Conservation (phyloP, 2,113 vertebrate genomes). For the Myotis lucifugus region DNA sequence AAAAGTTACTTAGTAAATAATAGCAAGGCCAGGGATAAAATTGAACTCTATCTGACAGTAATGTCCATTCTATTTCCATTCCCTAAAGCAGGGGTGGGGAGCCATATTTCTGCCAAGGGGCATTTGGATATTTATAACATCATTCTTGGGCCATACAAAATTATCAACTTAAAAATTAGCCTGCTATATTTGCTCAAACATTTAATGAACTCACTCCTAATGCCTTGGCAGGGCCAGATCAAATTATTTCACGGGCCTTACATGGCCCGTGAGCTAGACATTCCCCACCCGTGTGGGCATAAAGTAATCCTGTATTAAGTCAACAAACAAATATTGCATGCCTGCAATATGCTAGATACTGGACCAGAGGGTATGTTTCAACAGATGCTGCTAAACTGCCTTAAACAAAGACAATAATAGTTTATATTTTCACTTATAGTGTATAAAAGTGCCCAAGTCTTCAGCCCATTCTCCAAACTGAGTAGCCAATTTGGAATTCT, state of each 20-base stretch:
- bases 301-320: neutral
- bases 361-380: neutral
- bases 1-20: conserved; percentile 63
- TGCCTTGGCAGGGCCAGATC: too few relatives aligned
- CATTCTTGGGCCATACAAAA: too few relatives aligned
- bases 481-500: neutral
- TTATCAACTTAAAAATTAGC: too few relatives aligned
- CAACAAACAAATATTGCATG: neutral
- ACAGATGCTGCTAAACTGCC: neutral
- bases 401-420: neutral
- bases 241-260: too few relatives aligned
- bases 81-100: too few relatives aligned
- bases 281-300: too few relatives aligned
- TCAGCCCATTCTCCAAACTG: neutral
- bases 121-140: too few relatives aligned
- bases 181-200: too few relatives aligned
- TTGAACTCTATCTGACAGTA: neutral
- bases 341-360: neutral
- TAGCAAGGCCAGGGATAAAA: neutral
- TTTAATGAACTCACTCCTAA: too few relatives aligned
- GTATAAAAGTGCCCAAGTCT: neutral
- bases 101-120: too few relatives aligned
- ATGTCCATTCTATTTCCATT: neutral
- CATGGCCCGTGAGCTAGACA: too few relatives aligned
- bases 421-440: neutral